Evolutionary conservation across 2,113 vertebrate genomes (phyloP), one percentile per base, ranked within the genome.

Genomic region (Malurus elegans): DNA sequence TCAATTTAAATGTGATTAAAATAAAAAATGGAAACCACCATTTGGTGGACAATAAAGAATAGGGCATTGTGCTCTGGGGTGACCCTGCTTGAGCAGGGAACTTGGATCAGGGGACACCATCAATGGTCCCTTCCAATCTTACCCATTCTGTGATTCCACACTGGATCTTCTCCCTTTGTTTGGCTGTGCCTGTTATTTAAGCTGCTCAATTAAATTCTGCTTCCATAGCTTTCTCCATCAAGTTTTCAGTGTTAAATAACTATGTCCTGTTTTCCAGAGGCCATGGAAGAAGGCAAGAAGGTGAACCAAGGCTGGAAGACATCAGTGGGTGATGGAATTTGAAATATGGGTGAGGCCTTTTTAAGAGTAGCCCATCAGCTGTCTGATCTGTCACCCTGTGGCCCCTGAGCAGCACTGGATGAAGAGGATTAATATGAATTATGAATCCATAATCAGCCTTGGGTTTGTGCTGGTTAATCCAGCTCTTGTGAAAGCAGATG

Each of bases 161-260:
- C 3, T 18, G 15, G 14, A 56, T 51, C 16, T 50, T 67, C 18
- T 53, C 65, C 11, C 8, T 89, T 38, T 70, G 6, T 50, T 76
- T 47, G 15, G 1, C 2, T 44, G 28, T 25, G 29, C 54, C 26
- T 88, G 14, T 53, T 38, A 13, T 73, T 66, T 67, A 60, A 81
- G 2, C 6, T 45, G 6, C 29, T 45, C 3, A 8, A 47, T 87
- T 72, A 9, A 34, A 12, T 81, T 71, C 38, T 61, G 8, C 8
- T 86, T 80, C 54, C 17, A 48, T 10, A 47, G 13, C 4, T 64
- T 71, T 23, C 18, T 44, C 18, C 18, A 60, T 5, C 14, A 53
- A 8, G 3, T 62, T 61, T 87, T 47, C n/a, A 25, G 3, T 6
- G 12, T 72, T 4, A 1, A 18, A 17, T 14, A 32, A 0, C 3